Conservation (phyloP, 2,888 invertebrate genomes). For the Drosophila kambysellisi region DNA sequence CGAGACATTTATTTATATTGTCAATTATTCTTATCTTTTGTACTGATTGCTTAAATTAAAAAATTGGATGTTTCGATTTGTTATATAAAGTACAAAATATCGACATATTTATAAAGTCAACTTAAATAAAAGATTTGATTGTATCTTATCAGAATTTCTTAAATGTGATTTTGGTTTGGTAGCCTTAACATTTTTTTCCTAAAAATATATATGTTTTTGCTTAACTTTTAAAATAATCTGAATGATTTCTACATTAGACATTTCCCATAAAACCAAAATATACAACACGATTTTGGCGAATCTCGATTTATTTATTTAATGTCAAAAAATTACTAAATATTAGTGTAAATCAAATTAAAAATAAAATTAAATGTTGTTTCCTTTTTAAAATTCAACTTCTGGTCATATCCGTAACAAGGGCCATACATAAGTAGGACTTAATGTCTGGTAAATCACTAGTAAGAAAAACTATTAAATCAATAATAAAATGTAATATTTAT, state of each 20-base stretch:
- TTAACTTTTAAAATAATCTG: background rate
- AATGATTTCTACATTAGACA: background rate
- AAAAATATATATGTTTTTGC: background rate
- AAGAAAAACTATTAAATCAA: no score
- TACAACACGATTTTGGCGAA: background rate
- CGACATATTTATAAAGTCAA: no score
- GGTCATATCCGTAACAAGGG: background rate
- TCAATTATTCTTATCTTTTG: no score
- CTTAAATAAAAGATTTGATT: background rate
- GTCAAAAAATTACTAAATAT: background rate
- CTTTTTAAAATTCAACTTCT: background rate
- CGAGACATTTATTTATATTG: no score
- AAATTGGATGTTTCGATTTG: background rate
- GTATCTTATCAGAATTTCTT: background rate
- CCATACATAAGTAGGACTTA: background rate
- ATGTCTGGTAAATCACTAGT: background rate
- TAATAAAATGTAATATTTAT: no score
- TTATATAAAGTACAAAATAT: background rate
- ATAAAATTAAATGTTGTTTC: background rate
- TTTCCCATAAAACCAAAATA: background rate
- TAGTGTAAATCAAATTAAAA: background rate
- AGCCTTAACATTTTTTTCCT: no score
- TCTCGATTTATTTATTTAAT: background rate
- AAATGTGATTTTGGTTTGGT: background rate
- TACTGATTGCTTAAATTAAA: no score